Evolutionary conservation across 1,140 invertebrate species (phyloP).

Genomic region (Apis laboriosa): DNA sequence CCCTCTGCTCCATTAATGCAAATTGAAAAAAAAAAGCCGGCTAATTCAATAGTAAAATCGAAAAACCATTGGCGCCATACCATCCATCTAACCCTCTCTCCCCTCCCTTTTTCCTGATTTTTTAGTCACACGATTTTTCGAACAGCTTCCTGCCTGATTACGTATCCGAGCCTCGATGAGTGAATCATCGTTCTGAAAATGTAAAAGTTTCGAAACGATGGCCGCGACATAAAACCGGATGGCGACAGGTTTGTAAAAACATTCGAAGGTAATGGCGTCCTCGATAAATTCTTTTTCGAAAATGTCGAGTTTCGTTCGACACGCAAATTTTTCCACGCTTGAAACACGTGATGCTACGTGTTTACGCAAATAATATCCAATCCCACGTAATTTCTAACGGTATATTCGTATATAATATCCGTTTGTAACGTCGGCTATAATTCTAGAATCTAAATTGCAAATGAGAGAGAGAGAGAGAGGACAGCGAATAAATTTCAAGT

Average conservation of each 20-base stretch:
- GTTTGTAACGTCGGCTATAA: no score
- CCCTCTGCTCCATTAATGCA: background rate
- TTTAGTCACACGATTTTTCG: background rate
- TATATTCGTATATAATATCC: no score
- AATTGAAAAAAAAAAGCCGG: background rate
- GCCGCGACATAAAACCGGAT: slow-evolving; percentile 24
- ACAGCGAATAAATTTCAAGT: no score
- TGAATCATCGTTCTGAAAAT: slow-evolving; percentile 12
- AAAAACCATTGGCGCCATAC: background rate
- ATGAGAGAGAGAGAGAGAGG: no score
- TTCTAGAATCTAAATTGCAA: no score
- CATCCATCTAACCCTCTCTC: background rate
- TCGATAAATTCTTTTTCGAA: slow-evolving; percentile 47
- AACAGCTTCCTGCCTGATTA: slow-evolving; percentile 2
- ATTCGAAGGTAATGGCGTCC: slow-evolving; percentile 53
- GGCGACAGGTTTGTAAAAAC: slow-evolving; percentile 50
- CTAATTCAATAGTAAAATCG: background rate
- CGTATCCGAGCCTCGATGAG: background rate
- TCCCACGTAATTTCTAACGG: no score
- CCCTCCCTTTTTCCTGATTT: no score
- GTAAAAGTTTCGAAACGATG: slow-evolving; percentile 33
- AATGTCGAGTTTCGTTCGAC: slow-evolving; percentile 37
- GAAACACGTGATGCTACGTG: background rate
- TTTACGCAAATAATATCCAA: background rate
- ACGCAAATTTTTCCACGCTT: slow-evolving; percentile 40